These are phyloP conservation scores for Octodonta nipae DNA, from an alignment of 2,888 invertebrate genomes.

Conservation along the genomic window DNA sequence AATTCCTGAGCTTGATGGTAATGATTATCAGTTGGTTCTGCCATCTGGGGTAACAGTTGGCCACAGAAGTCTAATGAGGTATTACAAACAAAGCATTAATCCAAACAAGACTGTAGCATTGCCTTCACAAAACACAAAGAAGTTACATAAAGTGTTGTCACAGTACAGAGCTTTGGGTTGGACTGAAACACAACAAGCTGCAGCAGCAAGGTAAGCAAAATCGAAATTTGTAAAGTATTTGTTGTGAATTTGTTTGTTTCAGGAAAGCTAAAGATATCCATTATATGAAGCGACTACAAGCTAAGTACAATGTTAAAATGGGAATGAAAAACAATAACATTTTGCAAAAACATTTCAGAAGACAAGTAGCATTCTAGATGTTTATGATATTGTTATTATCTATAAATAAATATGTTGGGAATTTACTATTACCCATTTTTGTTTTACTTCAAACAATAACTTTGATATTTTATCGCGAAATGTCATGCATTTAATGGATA, in stretches of 20 bases:
- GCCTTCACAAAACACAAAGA: conserved; percentile 50
- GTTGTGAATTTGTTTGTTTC: conserved; percentile 12
- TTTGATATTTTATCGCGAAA: too few relatives aligned
- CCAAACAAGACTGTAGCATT: conserved; percentile 46
- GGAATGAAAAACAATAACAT: conserved; percentile 56
- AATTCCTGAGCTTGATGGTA: conserved; percentile 56
- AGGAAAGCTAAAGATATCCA: conserved; percentile 75
- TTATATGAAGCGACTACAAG: conserved; percentile 67
- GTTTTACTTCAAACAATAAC: too few relatives aligned
- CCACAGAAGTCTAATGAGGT: conserved; percentile 78
- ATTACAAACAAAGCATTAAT: conserved; percentile 74
- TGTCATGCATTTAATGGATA: too few relatives aligned
- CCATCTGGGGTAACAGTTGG: conserved; percentile 91
- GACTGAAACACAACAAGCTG: conserved; percentile 66
- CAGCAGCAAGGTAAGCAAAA: conserved; percentile 47
- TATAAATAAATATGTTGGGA: too few relatives aligned
- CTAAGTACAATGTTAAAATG: conserved; percentile 62
- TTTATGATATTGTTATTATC: background rate
- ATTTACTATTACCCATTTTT: too few relatives aligned
- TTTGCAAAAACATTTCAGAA: conserved; percentile 66
- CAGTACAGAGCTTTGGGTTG: conserved; percentile 82
- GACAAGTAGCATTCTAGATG: conserved; percentile 63
- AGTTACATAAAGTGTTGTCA: conserved; percentile 56
- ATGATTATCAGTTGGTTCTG: conserved; percentile 75
- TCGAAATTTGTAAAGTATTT: background rate